A percentile compares a stretch with the other conserved stretches of the same genome.
phyloP scores from a whole-genome alignment of 2,888 invertebrate species.

The Volucella zonaria region DNA sequence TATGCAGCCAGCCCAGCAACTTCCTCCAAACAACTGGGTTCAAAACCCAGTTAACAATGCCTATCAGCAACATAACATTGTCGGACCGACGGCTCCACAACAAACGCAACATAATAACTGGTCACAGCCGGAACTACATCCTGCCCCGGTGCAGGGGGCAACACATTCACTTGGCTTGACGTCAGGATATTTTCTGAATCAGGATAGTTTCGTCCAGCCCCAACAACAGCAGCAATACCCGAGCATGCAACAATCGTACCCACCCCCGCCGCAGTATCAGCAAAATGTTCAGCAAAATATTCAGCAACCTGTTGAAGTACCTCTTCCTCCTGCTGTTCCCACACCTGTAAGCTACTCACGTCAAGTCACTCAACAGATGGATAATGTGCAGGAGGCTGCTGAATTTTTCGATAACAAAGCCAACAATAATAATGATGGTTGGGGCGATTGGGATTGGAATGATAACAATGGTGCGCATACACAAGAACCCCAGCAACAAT shows the following conservation, averaged over 20 bases:
- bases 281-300: slow-evolving; percentile 18
- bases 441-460: slow-evolving; percentile 82
- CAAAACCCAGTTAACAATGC: slow-evolving; percentile 44
- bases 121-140: slow-evolving; percentile 10
- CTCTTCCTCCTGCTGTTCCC: background rate
- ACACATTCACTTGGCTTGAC: background rate
- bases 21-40: slow-evolving; percentile 51
- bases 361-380: slow-evolving; percentile 66
- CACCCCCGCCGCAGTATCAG: slow-evolving; percentile 48
- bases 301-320: slow-evolving; percentile 26
- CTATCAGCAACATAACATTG: slow-evolving; percentile 46
- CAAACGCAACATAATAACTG: slow-evolving; percentile 45
- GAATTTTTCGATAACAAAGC: slow-evolving; percentile 70
- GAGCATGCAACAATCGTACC: slow-evolving; percentile 53
- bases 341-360: slow-evolving; percentile 54
- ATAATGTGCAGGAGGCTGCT: slow-evolving; percentile 49
- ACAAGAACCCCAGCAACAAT: slow-evolving; percentile 47
- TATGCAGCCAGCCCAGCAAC: slow-evolving; percentile 60
- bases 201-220: slow-evolving; percentile 64
- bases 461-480: slow-evolving; percentile 73
- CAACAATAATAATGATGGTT: slow-evolving; percentile 78
- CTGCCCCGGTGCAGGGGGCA: background rate
- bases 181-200: slow-evolving; percentile 65
- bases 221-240: slow-evolving; percentile 43
- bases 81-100: slow-evolving; percentile 3